These are phyloP conservation scores for Parauchenoglanis ngamensis DNA, from an alignment of 2,797 vertebrate species.

Conservation along the genomic window DNA sequence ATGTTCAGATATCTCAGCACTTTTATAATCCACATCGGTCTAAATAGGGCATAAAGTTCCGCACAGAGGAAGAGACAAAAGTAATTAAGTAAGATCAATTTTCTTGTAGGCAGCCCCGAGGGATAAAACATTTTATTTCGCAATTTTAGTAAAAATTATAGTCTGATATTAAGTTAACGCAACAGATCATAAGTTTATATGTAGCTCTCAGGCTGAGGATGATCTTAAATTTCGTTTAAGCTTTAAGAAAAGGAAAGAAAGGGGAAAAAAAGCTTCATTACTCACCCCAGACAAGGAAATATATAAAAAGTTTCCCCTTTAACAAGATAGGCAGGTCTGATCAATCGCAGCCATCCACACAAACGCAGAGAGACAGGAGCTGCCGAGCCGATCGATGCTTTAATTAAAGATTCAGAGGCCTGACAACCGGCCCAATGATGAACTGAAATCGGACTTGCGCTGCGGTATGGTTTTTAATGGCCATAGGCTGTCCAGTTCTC, in stretches of 20 bases:
- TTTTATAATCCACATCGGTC: not conserved
- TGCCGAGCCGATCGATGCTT: conserved; percentile 65
- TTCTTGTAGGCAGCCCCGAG: not conserved
- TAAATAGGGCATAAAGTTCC: not conserved
- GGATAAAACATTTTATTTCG: not conserved
- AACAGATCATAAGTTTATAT: not conserved
- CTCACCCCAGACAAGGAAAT: conserved; percentile 22
- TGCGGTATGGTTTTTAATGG: conserved; percentile 61
- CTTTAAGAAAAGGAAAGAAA: not conserved
- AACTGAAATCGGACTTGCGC: conserved; percentile 64
- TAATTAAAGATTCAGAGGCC: conserved; percentile 66
- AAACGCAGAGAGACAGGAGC: conserved; percentile 60
- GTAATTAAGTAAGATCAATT: not conserved
- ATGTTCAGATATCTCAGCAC: not conserved
- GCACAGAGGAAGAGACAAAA: not conserved
- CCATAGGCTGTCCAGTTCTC: conserved; percentile 47
- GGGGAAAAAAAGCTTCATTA: not conserved
- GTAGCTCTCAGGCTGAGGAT: not conserved
- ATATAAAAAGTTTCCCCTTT: conserved; percentile 56
- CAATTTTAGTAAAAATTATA: not conserved
- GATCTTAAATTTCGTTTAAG: not conserved
- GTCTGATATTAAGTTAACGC: not conserved
- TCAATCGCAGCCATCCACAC: conserved; percentile 61
- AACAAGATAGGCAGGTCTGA: conserved; percentile 52
- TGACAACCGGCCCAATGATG: conserved; percentile 61